These are phyloP conservation scores for Atherix ibis DNA, from an alignment of 2,888 invertebrate genomes.

Conservation along the genomic window DNA sequence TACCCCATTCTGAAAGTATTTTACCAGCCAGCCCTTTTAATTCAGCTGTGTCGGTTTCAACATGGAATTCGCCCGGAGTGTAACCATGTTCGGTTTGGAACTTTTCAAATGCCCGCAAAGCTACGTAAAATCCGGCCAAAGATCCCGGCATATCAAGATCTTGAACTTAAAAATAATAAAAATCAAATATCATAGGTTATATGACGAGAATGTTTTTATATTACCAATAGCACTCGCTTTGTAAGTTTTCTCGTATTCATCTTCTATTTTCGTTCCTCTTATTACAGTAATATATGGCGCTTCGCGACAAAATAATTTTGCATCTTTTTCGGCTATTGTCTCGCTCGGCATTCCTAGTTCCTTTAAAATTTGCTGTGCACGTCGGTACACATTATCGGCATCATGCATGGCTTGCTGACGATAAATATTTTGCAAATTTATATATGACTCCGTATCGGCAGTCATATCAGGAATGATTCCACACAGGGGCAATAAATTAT, in stretches of 20 bases:
- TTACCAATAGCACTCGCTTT: conserved; percentile 41
- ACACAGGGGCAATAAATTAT: conserved; percentile 63
- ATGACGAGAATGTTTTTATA: conserved; percentile 4
- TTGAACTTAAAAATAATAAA: conserved; percentile 37
- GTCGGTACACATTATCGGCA: conserved; percentile 62
- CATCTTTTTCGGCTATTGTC: conserved; percentile 59
- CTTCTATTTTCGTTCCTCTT: conserved; percentile 60
- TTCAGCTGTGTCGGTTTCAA: conserved; percentile 79
- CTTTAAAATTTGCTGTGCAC: conserved; percentile 63
- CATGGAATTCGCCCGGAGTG: conserved; percentile 77
- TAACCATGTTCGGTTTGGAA: conserved; percentile 79
- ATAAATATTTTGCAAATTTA: conserved; percentile 77
- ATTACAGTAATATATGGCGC: conserved; percentile 64
- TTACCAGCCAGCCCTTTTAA: conserved; percentile 60
- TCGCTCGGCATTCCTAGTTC: conserved; percentile 59
- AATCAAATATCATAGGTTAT: neutral
- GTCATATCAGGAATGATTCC: conserved; percentile 94
- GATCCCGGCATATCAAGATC: conserved; percentile 70
- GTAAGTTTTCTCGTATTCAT: conserved; percentile 59
- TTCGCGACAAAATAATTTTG: conserved; percentile 79
- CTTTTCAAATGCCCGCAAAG: conserved; percentile 78
- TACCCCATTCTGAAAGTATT: conserved; percentile 72
- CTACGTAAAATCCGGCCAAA: conserved; percentile 76
- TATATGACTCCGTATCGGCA: conserved; percentile 79
- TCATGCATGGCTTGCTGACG: conserved; percentile 70